These are phyloP conservation scores for Acrobasis consociella DNA, from an alignment of 2,888 invertebrate genomes.

Conservation along the genomic window DNA sequence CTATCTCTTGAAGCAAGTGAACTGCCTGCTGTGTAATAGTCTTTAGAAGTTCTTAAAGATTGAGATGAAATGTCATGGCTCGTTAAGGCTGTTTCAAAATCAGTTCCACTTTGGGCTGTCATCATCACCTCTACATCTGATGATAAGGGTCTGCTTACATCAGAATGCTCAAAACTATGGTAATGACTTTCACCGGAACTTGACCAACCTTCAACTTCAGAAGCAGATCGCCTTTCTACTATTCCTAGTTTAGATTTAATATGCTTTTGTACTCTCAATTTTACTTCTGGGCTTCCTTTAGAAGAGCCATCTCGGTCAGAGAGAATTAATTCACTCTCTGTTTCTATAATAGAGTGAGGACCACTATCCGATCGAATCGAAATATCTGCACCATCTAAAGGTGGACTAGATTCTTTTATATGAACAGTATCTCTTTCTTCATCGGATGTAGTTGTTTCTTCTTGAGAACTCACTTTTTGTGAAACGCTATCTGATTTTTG, in stretches of 20 bases:
- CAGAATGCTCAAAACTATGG: conserved; percentile 92
- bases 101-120: conserved; percentile 89
- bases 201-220: conserved; percentile 91
- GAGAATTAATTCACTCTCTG: conserved; percentile 71
- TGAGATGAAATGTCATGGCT: conserved; percentile 89
- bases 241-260: conserved; percentile 74
- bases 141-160: conserved; percentile 89
- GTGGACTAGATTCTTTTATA: conserved; percentile 70
- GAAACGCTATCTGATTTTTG: conserved; percentile 70
- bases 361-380: conserved; percentile 77
- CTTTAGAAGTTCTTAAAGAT: conserved; percentile 89
- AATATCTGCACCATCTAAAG: conserved; percentile 62
- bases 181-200: conserved; percentile 95
- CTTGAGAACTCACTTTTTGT: conserved; percentile 69
- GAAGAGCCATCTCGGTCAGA: conserved; percentile 75
- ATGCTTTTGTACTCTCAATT: conserved; percentile 71
- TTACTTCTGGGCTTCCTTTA: conserved; percentile 74
- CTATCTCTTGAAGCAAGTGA: conserved; percentile 95
- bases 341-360: conserved; percentile 78
- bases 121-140: conserved; percentile 93
- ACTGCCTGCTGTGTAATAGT: conserved; percentile 93
- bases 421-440: conserved; percentile 77
- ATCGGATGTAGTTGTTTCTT: conserved; percentile 78
- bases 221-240: conserved; percentile 87
- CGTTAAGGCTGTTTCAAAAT: conserved; percentile 93